Evolutionary conservation across 2,113 vertebrate species (phyloP).

Genomic region (Reinhardtius hippoglossoides): DNA sequence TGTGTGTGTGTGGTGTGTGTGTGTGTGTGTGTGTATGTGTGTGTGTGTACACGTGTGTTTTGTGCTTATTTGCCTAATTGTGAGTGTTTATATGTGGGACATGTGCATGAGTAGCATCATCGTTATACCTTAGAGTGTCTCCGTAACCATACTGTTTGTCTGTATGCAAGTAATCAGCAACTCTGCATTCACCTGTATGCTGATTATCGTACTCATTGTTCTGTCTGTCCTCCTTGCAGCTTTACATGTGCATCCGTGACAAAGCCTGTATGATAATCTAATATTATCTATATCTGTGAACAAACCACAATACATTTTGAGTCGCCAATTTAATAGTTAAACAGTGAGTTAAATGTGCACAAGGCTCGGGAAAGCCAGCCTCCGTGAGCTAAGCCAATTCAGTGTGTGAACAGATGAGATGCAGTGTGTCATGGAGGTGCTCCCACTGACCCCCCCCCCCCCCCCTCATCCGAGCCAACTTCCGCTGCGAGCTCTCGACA

Average conservation of each 20-base stretch:
- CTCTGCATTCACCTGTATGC: not conserved
- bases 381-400: slow-evolving; percentile 31
- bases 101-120: not conserved
- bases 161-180: not conserved
- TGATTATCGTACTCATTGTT: not conserved
- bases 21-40: slow-evolving; percentile 35
- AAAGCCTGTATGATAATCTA: not conserved
- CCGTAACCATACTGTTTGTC: not conserved
- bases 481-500: slow-evolving; percentile 44
- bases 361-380: slow-evolving; percentile 24
- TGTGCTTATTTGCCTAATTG: slow-evolving; percentile 49
- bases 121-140: not conserved
- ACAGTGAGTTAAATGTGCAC: not conserved
- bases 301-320: not conserved
- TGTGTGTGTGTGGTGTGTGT: slow-evolving; percentile 29
- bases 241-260: not conserved
- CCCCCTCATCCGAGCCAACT: slow-evolving; percentile 47
- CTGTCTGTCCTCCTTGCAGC: not conserved
- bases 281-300: not conserved
- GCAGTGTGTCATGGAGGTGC: slow-evolving; percentile 32
- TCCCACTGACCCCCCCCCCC: slow-evolving; percentile 55
- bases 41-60: slow-evolving; percentile 23
- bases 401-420: slow-evolving; percentile 55
- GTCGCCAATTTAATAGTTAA: not conserved
- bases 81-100: slow-evolving; percentile 29